Conservation (phyloP, 2,113 vertebrate genomes). For the Podarcis cretensis region DNA sequence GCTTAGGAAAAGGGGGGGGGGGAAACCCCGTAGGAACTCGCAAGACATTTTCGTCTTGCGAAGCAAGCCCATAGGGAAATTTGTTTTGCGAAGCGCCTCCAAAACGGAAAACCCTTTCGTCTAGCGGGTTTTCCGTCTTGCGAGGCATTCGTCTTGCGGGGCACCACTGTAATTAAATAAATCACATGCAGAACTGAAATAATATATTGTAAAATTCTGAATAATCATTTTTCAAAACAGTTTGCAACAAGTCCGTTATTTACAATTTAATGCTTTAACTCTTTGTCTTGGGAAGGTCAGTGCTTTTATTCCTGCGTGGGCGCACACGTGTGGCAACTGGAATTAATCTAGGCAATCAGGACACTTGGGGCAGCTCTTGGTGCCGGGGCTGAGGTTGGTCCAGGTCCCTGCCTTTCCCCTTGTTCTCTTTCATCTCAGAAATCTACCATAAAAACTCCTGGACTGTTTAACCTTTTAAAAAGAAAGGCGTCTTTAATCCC, state of each 20-base stretch:
- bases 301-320: neutral
- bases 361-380: no score
- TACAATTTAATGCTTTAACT: neutral
- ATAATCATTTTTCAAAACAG: neutral
- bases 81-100: no score
- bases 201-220: neutral
- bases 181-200: neutral
- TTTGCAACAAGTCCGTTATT: neutral
- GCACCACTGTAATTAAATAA: neutral
- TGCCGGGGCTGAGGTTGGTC: neutral
- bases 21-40: no score
- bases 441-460: neutral
- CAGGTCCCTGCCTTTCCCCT: slow-evolving; percentile 1
- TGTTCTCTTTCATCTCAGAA: slow-evolving; percentile 33
- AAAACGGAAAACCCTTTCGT: no score
- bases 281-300: neutral
- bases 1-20: no score
- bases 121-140: no score
- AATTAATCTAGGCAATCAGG: neutral
- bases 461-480: neutral
- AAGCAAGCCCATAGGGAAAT: no score
- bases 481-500: slow-evolving; percentile 34
- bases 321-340: neutral
- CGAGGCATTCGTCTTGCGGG: no score
- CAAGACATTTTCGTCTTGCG: no score